Base-by-base conservation (phyloP, 1,140 invertebrate genomes). In the Hestina assimilis region DNA sequence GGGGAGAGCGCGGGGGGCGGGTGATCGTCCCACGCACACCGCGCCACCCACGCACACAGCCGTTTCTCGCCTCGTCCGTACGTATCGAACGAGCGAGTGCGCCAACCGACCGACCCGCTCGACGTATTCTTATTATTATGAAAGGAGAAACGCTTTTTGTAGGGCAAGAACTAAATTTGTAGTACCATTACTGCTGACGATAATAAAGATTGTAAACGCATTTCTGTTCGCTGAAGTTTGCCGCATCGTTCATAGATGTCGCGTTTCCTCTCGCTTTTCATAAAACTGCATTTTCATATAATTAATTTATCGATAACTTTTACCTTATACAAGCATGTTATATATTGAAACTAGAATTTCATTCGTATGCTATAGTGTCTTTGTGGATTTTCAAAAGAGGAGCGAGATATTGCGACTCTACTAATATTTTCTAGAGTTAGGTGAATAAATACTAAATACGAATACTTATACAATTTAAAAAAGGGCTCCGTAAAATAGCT, bases 141-240 rank as follows among this genome's bases (percentile, higher is more conserved):
- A 87, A 87, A 87, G 83, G 82, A 87, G 84, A 87, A 87, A 87
- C 84, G 83, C 81, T 87, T 87, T 88, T 88, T 88, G 85, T 88
- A 88, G 85, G 85, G 83, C 85, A 88, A 85, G 81, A 86, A 86
- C 85, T 88, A 88, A 88, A 88, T 86, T 83, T 82, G 83, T 84
- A 75, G 81, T 80, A 70, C 72, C 67, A 86, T 87, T 82, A 83
- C 83, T 58, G 70, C 70, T 70, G 74, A 70, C 74, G 77, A 85
- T 88, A 83, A 86, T 87, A 87, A 86, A 87, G 77, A 87, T 87
- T 70, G 79, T 86, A 79, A 83, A 87, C 77, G 78, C 76, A 81
- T 86, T 87, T 88, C 77, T 83, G 80, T 61, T 63, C 70, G 75
- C 76, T 81, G 81, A 83, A 88, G 85, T 88, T 86, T 82, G 73